Evolutionary conservation across 2,113 vertebrate species (phyloP), one percentile per base, ranked within the genome.

Genomic region (Tetrao urogallus): DNA sequence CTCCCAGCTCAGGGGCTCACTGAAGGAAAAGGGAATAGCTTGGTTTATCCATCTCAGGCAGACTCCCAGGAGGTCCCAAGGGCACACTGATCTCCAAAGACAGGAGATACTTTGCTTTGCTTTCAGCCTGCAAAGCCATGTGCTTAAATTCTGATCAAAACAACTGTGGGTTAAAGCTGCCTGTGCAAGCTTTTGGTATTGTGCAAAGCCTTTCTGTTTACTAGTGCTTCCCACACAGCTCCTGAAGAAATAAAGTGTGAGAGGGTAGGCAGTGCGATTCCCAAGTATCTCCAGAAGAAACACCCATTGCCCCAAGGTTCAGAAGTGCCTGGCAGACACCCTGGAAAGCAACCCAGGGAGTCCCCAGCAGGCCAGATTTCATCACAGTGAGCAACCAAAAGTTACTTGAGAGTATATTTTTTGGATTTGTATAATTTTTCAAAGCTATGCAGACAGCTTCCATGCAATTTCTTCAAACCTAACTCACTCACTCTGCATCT

Each of bases 391-490:
- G 69, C 52, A 82, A 56, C 50, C 13, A 30, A 52, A 85, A 71
- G 47, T 80, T 86, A 81, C 4, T 21, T 50, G 74, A 81, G 72
- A 71, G 30, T 16, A 13, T 45, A n/a, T 89, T 65, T 89, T 80
- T 80, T 75, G 87, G 34, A 64, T 86, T 17, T 83, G 27, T 61
- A 78, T 48, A 89, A 72, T 20, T 40, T 56, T 67, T 86, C 56
- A 54, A 73, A 96, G 69, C 54, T 61, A 56, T 61, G 58, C 56
- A 85, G 91, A 77, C 78, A 71, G 75, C 60, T 90, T 96, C 84
- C 72, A 61, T 89, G 47, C 32, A 77, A 81, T 94, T 82, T 91
- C 63, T 63, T 93, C 69, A 86, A 86, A 88, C 61, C 47, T 86
- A 82, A 86, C 32, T 85, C 52, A 86, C n/a, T 85, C 52, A n/a